Evolutionary conservation across 2,888 invertebrate species (phyloP).

Genomic region (Mesorhabditis sp.): DNA sequence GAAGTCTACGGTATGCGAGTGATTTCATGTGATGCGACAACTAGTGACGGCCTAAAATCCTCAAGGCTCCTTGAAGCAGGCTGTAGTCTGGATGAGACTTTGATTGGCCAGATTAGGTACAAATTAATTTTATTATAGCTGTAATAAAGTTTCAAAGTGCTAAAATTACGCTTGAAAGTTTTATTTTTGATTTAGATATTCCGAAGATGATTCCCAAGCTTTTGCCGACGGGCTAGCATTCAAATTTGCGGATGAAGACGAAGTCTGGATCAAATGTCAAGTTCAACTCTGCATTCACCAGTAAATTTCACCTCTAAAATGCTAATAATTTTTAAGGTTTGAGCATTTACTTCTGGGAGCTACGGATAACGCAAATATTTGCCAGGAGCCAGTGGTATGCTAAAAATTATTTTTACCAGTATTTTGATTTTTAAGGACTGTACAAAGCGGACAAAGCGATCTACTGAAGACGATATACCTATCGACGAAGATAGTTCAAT

Average conservation of each 20-base stretch:
- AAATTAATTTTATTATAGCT: background rate
- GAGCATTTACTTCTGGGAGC: background rate
- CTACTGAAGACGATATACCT: no score
- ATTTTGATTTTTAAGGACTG: no score
- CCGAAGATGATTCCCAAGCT: slow-evolving; percentile 12
- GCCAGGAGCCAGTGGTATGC: background rate
- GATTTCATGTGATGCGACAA: slow-evolving; percentile 11
- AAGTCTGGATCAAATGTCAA: slow-evolving; percentile 15
- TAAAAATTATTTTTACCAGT: no score
- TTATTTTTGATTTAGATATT: slow-evolving; percentile 12
- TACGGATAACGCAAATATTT: background rate
- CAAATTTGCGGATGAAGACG: slow-evolving; percentile 16
- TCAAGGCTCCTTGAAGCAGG: slow-evolving; percentile 10
- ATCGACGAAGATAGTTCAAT: background rate
- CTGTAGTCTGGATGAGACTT: slow-evolving; percentile 13
- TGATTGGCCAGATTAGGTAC: slow-evolving; percentile 15
- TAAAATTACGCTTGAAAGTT: background rate
- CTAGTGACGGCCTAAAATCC: slow-evolving; percentile 10
- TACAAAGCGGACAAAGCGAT: no score
- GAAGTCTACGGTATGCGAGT: slow-evolving; percentile 19
- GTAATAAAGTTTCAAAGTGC: background rate
- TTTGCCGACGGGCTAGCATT: slow-evolving; percentile 20
- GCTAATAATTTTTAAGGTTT: background rate
- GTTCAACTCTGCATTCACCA: slow-evolving; percentile 14
- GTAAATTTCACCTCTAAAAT: slow-evolving; percentile 2